Base-by-base conservation (phyloP, 1,140 invertebrate species). In the Halyomorpha halys region DNA sequence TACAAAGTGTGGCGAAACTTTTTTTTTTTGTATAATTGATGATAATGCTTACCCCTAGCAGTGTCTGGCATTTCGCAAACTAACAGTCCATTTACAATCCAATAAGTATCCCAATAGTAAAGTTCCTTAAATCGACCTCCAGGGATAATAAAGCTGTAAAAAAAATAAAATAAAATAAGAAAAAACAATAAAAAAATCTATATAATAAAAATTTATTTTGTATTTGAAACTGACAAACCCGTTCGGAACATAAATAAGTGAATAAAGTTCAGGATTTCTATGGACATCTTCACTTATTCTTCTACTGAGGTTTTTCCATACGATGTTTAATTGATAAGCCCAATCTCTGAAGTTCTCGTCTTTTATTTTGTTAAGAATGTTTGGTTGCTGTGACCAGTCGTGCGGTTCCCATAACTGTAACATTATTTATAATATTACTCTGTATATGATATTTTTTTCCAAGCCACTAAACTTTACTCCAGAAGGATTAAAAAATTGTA, bases 71-170 rank as follows among this genome's bases (percentile, higher is more conserved):
- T 95, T 72, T 91, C 88, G 0, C 87, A 92, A 2, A 89, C 73
- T 1, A 96, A 73, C 0, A 96, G 76, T 1, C 92, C 92, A 66
- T 89, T 85, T 44, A 95, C 79, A 39, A 95, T 92, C 92, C 93
- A 96, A 72, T 91, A 96, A 0, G 92, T 91, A 71, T 96, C 92
- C 92, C 93, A 96, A 73, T 96, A 96, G 74, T 95, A 97, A 71
- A 94, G 90, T 73, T 92, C 90, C 73, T 84, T 86, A 71, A 93
- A 94, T 62, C 90, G 77, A 9, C 90, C 90, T 4, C 91, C 90
- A 4, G 91, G 90, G 34, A 92, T 81, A 23, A 93, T 82, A 67
- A 91, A 88, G 34, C 66, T 69, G 64, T 15, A 61, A 62, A 51
- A 6, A 49, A 47, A 19, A 47, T 47, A n/a, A 47, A n/a, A 47